Percentiles rank a stretch among this genome's conserved stretches.
phyloP scores from a whole-genome alignment of 2,888 invertebrate genomes.

The Pseudolycoriella hygida region DNA sequence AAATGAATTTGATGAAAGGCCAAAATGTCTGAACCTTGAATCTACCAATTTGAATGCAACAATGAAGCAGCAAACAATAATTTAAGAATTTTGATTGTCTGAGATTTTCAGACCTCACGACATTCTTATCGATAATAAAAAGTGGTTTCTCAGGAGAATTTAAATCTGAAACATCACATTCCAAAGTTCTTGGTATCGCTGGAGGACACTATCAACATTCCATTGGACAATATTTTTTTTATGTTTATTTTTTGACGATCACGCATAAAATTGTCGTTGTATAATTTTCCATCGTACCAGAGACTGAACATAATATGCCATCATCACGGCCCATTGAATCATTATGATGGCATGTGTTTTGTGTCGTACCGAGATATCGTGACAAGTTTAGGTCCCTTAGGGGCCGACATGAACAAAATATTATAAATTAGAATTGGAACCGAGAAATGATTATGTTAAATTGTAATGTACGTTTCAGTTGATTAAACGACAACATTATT shows the following conservation, averaged over 20 bases:
- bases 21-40: too few relatives aligned
- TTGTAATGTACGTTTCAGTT: not conserved
- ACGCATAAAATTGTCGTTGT: not conserved
- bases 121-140: too few relatives aligned
- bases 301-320: not conserved
- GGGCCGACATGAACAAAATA: not conserved
- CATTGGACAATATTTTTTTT: not conserved
- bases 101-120: too few relatives aligned
- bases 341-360: not conserved
- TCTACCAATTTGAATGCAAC: too few relatives aligned
- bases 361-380: slow-evolving; percentile 1
- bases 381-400: not conserved
- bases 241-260: not conserved
- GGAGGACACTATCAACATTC: not conserved
- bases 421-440: not conserved
- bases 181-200: not conserved
- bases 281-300: not conserved
- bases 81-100: too few relatives aligned
- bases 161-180: not conserved
- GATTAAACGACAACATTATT: slow-evolving; percentile 1
- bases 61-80: too few relatives aligned
- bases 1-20: too few relatives aligned
- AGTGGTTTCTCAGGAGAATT: not conserved
- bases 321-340: too few relatives aligned
- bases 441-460: not conserved